Percentiles rank a stretch among this genome's conserved stretches.
phyloP scores from a whole-genome alignment of 1,140 invertebrate genomes.

The Chionoecetes opilio region DNA sequence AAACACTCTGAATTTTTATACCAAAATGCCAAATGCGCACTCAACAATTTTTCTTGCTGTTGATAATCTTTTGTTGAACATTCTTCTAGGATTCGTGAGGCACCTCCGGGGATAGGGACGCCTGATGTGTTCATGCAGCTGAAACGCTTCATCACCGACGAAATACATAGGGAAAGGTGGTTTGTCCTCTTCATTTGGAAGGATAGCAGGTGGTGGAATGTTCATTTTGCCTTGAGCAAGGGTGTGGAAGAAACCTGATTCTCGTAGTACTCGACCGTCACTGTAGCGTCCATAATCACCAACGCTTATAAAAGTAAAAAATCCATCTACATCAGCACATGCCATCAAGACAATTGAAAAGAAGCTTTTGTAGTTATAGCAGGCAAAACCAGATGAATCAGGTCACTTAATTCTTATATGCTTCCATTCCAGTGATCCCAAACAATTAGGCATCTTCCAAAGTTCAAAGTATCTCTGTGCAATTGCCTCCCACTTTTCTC shows the following conservation, averaged over 20 bases:
- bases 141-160: slow-evolving; percentile 57
- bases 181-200: slow-evolving; percentile 36
- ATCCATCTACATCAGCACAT: slow-evolving; percentile 58
- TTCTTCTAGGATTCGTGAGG: slow-evolving; percentile 65
- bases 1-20: slow-evolving; percentile 67
- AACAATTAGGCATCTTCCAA: slow-evolving; percentile 45
- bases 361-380: too few species aligned
- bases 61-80: slow-evolving; percentile 65
- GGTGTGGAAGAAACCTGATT: slow-evolving; percentile 10
- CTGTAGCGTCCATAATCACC: slow-evolving; percentile 53
- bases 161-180: slow-evolving; percentile 51
- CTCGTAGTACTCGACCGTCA: slow-evolving; percentile 58
- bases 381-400: slow-evolving; percentile 47
- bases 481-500: slow-evolving; percentile 60
- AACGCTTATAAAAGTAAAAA: slow-evolving; percentile 60
- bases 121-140: slow-evolving; percentile 60
- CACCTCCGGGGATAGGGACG: slow-evolving; percentile 44
- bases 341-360: slow-evolving; percentile 59
- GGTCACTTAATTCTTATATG: slow-evolving; percentile 59
- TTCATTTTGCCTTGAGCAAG: slow-evolving; percentile 47
- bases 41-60: slow-evolving; percentile 53
- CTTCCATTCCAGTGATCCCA: slow-evolving; percentile 57
- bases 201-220: slow-evolving; percentile 61
- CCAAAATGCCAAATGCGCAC: slow-evolving; percentile 67
- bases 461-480: slow-evolving; percentile 63